phyloP scores from a whole-genome alignment of 2,888 invertebrate genomes.

The Campopleginae sp. region DNA sequence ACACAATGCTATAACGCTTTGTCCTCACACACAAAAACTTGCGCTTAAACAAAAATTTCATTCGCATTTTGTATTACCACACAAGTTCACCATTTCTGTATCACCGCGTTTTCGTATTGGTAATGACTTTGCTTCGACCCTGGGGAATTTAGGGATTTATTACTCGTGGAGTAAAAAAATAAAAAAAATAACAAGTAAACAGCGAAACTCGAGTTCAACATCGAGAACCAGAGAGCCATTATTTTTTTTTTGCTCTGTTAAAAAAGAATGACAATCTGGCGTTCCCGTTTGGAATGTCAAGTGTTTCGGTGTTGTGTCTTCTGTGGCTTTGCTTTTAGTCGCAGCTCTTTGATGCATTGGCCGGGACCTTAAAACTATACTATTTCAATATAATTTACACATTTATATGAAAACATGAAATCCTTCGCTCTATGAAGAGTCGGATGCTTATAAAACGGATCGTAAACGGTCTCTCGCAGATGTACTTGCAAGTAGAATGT shows the following conservation, averaged over 20 bases:
- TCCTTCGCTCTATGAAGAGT: conserved; percentile 59
- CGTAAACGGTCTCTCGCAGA: conserved; percentile 58
- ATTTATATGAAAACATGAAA: conserved; percentile 20
- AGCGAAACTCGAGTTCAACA: background rate
- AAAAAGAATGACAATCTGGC: background rate
- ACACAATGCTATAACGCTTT: conserved; percentile 6
- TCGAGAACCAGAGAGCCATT: background rate
- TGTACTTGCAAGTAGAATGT: conserved; percentile 22
- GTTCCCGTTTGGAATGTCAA: background rate
- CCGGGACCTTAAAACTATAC: conserved; percentile 45
- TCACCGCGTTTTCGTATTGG: background rate
- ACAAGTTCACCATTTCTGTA: conserved; percentile 2
- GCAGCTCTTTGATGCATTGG: conserved; percentile 60
- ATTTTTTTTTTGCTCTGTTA: background rate
- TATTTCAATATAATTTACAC: conserved; percentile 50
- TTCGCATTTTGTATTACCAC: background rate
- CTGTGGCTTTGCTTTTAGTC: conserved; percentile 19
- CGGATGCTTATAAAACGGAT: conserved; percentile 68
- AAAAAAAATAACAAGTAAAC: background rate
- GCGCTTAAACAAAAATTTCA: background rate
- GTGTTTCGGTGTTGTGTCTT: conserved; percentile 17
- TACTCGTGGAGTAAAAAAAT: background rate
- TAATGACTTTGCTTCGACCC: background rate
- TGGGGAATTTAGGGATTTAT: background rate
- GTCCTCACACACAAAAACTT: background rate